Evolutionary conservation across 2,113 vertebrate genomes (phyloP).

Genomic region (Ellobius talpinus): DNA sequence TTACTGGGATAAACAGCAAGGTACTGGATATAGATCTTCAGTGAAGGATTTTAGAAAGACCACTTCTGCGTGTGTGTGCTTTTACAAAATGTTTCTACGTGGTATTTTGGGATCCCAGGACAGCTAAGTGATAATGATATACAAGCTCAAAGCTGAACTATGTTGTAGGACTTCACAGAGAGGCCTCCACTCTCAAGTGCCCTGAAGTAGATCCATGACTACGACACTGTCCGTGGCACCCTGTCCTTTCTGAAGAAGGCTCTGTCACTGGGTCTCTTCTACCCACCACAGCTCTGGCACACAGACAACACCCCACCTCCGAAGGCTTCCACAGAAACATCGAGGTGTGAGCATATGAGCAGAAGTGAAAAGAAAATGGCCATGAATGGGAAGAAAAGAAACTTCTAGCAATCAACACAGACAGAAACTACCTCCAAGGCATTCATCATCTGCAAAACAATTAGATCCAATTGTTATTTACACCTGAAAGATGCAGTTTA

Average conservation of each 20-base stretch:
- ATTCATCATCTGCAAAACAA: not conserved
- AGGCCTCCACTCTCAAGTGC: not conserved
- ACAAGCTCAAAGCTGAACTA: not conserved
- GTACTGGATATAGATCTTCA: not conserved
- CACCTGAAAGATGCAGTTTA: constrained; percentile 27
- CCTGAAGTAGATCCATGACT: not conserved
- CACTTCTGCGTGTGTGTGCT: not conserved
- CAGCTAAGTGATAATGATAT: not conserved
- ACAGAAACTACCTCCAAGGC: not conserved
- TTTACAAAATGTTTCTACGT: constrained; percentile 19
- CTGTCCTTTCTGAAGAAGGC: not conserved
- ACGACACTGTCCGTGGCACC: not conserved
- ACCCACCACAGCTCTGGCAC: not conserved
- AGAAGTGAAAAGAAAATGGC: not conserved
- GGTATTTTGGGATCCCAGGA: not conserved
- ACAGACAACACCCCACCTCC: not conserved
- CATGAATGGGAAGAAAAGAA: not conserved
- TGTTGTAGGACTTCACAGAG: not conserved
- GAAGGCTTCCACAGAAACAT: not conserved
- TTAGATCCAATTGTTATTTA: not conserved
- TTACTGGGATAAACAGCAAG: not conserved
- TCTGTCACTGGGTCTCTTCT: not conserved
- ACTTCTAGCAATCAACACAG: not conserved
- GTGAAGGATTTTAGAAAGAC: constrained; percentile 8
- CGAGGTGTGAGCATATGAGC: not conserved